Evolutionary conservation across 1,140 invertebrate genomes (phyloP), one percentile per base, ranked within the genome.

Genomic region (Geopemphigus sp.): DNA sequence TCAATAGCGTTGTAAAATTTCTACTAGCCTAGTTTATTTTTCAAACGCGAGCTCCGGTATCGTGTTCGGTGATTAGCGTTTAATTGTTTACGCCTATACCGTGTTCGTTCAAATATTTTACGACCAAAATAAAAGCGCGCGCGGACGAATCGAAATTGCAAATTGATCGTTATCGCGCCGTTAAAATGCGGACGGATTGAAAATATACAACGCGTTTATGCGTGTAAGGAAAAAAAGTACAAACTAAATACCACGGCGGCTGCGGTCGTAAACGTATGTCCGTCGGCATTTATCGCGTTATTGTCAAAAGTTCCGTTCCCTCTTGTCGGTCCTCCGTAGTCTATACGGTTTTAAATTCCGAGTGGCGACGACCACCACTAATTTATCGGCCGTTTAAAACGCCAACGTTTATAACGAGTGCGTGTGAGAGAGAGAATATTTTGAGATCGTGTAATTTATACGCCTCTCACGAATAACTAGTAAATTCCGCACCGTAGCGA

Each of bases 341-440:
- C 32, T 64, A 39, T 39, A 29, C 22, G 22, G 45, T 70, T 50
- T 70, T 45, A 70, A 70, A 70, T 50, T n/a, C 14, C 45, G 50
- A 26, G 15, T 45, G 32, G 39, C n/a, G 19, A 47, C 64, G 45
- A 8, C 22, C 45, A 19, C 22, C 39, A 59, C 73, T 76, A 61
- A 76, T 76, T 76, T 76, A 76, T 76, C 11, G 73, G 73, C n/a
- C 56, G 73, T 76, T 76, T 59, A 59, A 47, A 70, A 70, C 45
- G 22, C 15, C 24, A 22, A 11, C 0, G 73, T 39, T 24, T 56
- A 59, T 22, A n/a, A 57, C 22, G 32, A 76, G n/a, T 24, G 26
- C 1, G 32, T 26, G 17, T 0, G 12, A 39, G 32, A 39, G 32
- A 39, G 64, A 68, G 1, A 68, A 53, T 70, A 70, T 70, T 70